Base-by-base conservation (phyloP, 2,113 vertebrate genomes). In the Misgurnus anguillicaudatus region DNA sequence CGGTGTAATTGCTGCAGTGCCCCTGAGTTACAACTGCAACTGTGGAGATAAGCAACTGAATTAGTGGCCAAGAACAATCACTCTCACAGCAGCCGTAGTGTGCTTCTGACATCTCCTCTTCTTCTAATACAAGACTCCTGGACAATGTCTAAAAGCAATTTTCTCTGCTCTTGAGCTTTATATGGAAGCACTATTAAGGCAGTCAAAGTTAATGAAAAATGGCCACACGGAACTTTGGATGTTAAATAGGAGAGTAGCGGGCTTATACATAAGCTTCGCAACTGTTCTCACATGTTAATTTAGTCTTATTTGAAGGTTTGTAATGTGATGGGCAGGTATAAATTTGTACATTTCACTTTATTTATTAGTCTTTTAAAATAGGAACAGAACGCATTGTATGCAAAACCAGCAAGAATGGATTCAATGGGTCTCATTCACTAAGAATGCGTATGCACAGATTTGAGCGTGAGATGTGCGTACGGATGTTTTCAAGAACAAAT, bases 21-120 rank as follows among this genome's bases (percentile, higher is more conserved):
- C 72, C n/a, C 57, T 65, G 74, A 76, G 61, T 76, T 76, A 36
- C 39, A 53, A 64, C 58, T 76, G 61, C 47, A 41, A 53, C 7
- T 0, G 31, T 76, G 42, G 21, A 76, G 73, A 76, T 76, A 51
- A 64, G 73, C 39, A 51, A 51, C 42, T 51, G 60, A 39, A 64
- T 53, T 14, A 31, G 51, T 31, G 14, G 24, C 48, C 21, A 19
- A 58, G n/a, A 58, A 74, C 41, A 62, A 61, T 62, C 71, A 47
- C 39, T 75, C 58, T 76, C 47, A 51, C 51, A 64, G 24, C 24
- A 51, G 36, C 16, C 45, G 9, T 48, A 48, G 17, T 14, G 45
- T 53, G 19, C 17, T 45, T 64, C 61, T 76, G 47, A 62, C 47
- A 65, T 53, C 39, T 38, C 53, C 31, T 65, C 6, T 17, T 51